These are phyloP conservation scores for Panthera uncia DNA, from an alignment of 2,113 vertebrate genomes.

Conservation along the genomic window DNA sequence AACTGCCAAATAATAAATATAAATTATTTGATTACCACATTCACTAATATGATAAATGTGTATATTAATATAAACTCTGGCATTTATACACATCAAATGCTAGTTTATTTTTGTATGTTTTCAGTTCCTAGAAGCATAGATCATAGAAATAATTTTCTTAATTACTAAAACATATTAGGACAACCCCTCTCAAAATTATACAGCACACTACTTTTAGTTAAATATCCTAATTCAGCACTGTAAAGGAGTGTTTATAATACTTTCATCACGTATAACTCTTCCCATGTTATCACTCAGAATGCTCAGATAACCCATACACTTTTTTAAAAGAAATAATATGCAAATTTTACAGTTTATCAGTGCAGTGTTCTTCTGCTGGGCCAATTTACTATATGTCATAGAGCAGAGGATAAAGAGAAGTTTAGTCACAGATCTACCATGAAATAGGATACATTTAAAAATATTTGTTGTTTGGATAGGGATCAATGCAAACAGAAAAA, in stretches of 20 bases:
- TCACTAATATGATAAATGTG: background rate
- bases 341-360: background rate
- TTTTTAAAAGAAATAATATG: background rate
- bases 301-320: background rate
- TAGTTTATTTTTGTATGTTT: background rate
- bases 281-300: background rate
- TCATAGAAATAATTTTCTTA: background rate
- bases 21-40: background rate
- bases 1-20: background rate
- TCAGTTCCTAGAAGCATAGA: background rate
- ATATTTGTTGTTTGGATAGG: background rate
- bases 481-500: background rate
- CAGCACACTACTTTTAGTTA: background rate
- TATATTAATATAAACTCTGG: background rate
- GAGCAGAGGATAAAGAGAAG: background rate
- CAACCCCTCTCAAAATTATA: background rate
- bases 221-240: slow-evolving; percentile 16
- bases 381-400: background rate
- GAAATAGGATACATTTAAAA: background rate
- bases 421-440: background rate
- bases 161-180: background rate
- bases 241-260: background rate
- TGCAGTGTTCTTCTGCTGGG: background rate
- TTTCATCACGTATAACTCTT: background rate
- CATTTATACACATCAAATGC: background rate